Evolutionary conservation across 2,797 vertebrate species (phyloP).

Genomic region (Helicolenus hilgendorfi): DNA sequence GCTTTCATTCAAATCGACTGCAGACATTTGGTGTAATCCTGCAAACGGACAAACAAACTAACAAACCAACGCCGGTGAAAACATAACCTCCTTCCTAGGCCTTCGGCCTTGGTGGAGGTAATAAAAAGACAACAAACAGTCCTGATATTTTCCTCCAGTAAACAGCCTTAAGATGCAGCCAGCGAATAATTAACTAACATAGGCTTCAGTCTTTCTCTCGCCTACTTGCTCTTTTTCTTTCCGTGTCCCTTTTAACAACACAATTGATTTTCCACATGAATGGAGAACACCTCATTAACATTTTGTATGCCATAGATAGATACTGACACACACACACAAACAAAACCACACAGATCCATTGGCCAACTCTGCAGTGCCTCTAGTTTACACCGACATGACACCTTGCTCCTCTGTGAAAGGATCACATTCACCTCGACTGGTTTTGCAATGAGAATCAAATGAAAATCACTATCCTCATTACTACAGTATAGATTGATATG

Average conservation of each 20-base stretch:
- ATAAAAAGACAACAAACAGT: neutral
- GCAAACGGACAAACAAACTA: too few relatives aligned
- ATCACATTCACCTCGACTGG: neutral
- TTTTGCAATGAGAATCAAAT: neutral
- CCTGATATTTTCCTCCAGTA: neutral
- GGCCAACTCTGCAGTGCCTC: neutral
- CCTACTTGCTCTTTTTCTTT: neutral
- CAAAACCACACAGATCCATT: neutral
- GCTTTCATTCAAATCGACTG: too few relatives aligned
- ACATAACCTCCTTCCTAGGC: too few relatives aligned
- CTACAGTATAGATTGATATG: neutral
- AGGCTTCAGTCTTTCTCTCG: neutral
- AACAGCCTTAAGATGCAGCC: neutral
- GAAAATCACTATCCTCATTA: neutral
- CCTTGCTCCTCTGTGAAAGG: neutral
- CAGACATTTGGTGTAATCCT: too few relatives aligned
- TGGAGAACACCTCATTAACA: conserved; percentile 7
- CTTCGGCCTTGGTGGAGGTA: too few relatives aligned
- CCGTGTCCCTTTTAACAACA: neutral
- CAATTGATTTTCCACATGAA: neutral
- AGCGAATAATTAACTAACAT: neutral
- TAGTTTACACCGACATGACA: neutral
- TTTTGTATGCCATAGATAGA: neutral
- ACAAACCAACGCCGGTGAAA: too few relatives aligned
- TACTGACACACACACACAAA: neutral